Evolutionary conservation across 2,113 vertebrate species (phyloP), one percentile per base, ranked within the genome.

Genomic region (Nesogale talazaci): DNA sequence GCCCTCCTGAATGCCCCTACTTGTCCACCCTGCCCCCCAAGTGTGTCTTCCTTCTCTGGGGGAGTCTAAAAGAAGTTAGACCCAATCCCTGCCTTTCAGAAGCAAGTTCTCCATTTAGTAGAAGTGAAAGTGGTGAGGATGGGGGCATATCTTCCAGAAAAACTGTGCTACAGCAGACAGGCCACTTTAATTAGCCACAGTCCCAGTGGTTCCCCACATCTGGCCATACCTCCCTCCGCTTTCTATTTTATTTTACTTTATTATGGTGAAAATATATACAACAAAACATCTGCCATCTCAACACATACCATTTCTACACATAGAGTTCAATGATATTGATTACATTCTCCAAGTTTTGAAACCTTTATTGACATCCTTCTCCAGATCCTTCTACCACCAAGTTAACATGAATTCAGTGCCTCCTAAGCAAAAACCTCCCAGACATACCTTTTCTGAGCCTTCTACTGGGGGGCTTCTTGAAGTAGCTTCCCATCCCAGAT

Each of bases 91-190:
- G 29, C 86, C 56, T 92, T 77, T 61, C 40, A 93, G 74, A 93
- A 94, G 69, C 85, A 81, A 89, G 67, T n/a, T 83, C 42, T 82
- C 42, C 36, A 17, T 92, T 91, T 85, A 77, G n/a, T 94, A 92
- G 65, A 90, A 74, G 69, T 82, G 67, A 90, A 75, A 83, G 78
- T 92, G 20, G 34, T 38, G 14, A 75, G 89, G 63, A 88, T 23
- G 38, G 25, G 16, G 36, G 52, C 42, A 1, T 91, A 36, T 25
- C 29, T 72, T 90, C 31, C 31, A 40, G 31, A 22, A 57, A 0
- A 6, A 65, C 38, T 7, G 4, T 36, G 34, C 38, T 12, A 16
- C 57, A 90, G 56, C 27, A 86, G 40, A n/a, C 4, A 1, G 34
- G 65, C 75, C 4, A 74, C 29, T 20, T 36, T 20, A 20, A 11